These are phyloP conservation scores for Luperina testacea DNA, from an alignment of 2,888 invertebrate species.

Conservation along the genomic window DNA sequence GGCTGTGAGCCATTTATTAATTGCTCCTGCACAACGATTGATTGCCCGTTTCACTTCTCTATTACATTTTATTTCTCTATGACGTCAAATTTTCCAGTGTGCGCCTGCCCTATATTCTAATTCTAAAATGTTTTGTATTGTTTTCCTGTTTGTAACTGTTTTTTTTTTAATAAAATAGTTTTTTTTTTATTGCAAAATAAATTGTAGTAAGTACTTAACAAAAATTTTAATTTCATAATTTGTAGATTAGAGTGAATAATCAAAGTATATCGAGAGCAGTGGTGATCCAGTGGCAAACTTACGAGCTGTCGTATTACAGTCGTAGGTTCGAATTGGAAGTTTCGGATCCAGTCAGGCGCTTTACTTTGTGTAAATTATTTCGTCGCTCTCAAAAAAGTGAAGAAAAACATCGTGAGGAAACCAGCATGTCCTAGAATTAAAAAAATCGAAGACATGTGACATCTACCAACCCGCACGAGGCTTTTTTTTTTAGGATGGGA, in stretches of 20 bases:
- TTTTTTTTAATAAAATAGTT: not conserved
- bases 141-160: not conserved
- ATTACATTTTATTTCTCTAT: constrained; percentile 67
- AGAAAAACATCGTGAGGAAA: no score
- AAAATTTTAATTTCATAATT: no score
- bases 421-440: no score
- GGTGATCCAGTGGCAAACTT: no score
- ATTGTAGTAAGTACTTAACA: not conserved
- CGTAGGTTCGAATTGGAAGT: not conserved
- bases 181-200: not conserved
- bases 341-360: not conserved
- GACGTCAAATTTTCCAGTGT: constrained; percentile 60
- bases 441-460: no score
- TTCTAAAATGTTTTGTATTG: constrained; percentile 27
- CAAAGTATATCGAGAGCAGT: no score
- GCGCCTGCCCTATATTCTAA: constrained; percentile 50
- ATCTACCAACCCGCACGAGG: no score
- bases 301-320: no score
- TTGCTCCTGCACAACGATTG: constrained; percentile 80
- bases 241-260: no score
- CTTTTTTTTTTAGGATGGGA: no score
- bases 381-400: not conserved
- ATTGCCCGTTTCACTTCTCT: constrained; percentile 76
- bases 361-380: not conserved
- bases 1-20: constrained; percentile 77